Evolutionary conservation across 2,113 vertebrate species (phyloP).

Genomic region (Pteronura brasiliensis): DNA sequence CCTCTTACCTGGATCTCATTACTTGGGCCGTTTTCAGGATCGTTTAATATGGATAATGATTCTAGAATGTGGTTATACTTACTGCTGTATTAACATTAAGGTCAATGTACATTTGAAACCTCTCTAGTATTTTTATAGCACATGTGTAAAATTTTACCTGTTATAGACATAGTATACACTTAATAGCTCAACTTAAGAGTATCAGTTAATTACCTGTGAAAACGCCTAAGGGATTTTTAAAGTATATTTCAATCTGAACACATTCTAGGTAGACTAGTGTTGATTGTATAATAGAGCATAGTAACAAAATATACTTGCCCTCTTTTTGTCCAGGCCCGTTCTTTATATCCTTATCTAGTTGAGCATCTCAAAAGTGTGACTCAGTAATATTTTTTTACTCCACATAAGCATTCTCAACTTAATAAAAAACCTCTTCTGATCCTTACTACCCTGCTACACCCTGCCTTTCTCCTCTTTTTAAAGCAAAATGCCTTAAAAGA

Average conservation of each 20-base stretch:
- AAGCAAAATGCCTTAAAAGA: background rate
- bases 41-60: constrained; percentile 96
- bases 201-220: background rate
- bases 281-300: background rate
- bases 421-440: constrained; percentile 10
- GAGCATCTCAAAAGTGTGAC: constrained; percentile 1
- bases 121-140: background rate
- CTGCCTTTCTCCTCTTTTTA: constrained; percentile 13
- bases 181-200: constrained; percentile 12
- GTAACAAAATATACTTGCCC: background rate
- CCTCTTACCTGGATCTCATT: constrained; percentile 93
- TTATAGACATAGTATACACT: background rate
- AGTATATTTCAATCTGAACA: background rate
- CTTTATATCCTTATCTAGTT: background rate
- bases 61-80: constrained; percentile 94
- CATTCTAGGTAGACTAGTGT: background rate
- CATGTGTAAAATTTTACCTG: background rate
- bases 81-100: constrained; percentile 97
- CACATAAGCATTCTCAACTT: background rate
- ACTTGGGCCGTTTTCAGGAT: constrained; percentile 96
- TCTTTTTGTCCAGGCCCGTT: background rate
- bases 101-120: constrained; percentile 80
- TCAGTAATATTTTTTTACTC: background rate
- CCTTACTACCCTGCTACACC: background rate
- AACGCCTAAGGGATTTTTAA: background rate